Base-by-base conservation (phyloP, 2,888 invertebrate species). In the Dryobota labecula region DNA sequence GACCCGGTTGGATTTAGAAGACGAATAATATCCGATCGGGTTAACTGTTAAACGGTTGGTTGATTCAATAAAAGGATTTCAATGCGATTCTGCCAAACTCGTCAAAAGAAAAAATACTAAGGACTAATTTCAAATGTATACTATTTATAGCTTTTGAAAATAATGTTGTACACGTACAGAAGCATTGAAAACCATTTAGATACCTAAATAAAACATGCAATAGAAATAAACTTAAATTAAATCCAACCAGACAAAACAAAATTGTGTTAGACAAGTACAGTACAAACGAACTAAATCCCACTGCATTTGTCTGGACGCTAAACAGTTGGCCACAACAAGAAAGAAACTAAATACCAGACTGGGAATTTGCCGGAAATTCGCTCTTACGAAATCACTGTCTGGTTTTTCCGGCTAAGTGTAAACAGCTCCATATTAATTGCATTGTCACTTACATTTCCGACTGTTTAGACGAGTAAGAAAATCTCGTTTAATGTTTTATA, bases 331-430 rank as follows among this genome's bases (percentile, higher is more conserved):
- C 38, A 38, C 24, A 72, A 38, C 43, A 62, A 64, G 64, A 79
- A 79, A 76, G 47, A 58, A 69, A 69, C 68, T 66, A 62, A 57
- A 79, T 47, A 63, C 49, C 11, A 53, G 11, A 43, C 64, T 54
- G 62, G 57, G 58, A 71, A 76, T 81, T 69, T 33, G 8, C 41
- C 36, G 58, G 72, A 47, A 76, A 54, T 76, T 80, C 53, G 43
- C 56, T 53, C 45, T 67, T 24, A 58, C 61, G 61, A 67, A 62
- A 76, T 68, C 56, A 57, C 27, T 36, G 47, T 53, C 33, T n/a
- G 0, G n/a, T 68, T 76, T 76, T 80, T 64, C 58, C 51, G 43
- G 47, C 9, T 53, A 57, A 57, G 38, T 72, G 45, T 49, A 49
- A 68, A 65, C 57, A 36, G 68, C 15, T 57, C 33, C 27, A 60